A percentile compares a stretch with the other conserved stretches of the same genome.
Evolutionary conservation across 2,113 vertebrate genomes (phyloP).

Genomic region (Indri indri): DNA sequence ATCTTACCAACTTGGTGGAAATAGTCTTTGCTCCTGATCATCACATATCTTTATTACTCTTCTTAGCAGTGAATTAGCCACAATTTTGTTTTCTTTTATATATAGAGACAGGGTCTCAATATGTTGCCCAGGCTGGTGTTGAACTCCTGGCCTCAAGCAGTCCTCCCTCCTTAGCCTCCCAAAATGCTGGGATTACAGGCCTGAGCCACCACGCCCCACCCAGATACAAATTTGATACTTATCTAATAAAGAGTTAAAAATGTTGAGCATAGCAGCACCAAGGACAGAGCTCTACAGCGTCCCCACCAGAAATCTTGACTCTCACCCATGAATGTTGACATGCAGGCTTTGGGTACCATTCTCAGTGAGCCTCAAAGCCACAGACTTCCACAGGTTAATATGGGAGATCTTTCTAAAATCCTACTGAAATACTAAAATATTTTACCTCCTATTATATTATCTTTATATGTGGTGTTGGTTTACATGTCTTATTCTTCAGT

Average conservation of each 20-base stretch:
- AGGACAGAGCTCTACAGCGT: background rate
- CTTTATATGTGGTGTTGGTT: background rate
- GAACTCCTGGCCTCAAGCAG: no score
- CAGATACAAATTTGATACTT: background rate
- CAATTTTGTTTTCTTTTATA: no score
- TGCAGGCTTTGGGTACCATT: background rate
- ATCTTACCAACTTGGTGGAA: background rate
- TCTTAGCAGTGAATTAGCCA: background rate
- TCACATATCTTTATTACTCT: background rate
- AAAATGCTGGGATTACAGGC: no score
- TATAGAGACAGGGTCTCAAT: no score
- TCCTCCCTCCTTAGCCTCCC: no score
- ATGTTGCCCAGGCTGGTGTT: no score
- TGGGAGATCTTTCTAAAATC: background rate
- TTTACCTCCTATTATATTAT: background rate
- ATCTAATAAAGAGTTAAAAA: background rate
- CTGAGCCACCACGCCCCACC: no score
- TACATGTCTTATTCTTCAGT: background rate
- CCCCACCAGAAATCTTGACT: background rate
- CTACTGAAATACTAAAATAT: background rate
- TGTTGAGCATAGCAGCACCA: background rate
- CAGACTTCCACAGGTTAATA: background rate
- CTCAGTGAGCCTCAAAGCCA: background rate
- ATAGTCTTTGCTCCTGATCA: background rate
- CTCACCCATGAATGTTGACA: background rate